These are phyloP conservation scores for Perizoma affinitatum DNA, from an alignment of 2,888 invertebrate species.

Conservation along the genomic window DNA sequence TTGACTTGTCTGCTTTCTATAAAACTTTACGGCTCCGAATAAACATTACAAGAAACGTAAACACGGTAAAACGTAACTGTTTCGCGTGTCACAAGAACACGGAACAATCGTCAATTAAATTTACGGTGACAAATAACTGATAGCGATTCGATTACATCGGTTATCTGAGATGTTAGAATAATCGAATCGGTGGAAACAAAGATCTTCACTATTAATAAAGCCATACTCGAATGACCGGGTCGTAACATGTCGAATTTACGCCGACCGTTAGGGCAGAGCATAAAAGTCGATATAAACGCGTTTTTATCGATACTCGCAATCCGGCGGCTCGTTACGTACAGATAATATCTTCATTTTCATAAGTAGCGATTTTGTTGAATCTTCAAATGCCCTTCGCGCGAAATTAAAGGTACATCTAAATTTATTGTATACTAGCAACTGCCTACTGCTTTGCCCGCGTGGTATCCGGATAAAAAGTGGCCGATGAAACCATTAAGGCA, in stretches of 20 bases:
- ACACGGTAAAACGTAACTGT: conserved; percentile 45
- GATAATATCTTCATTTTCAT: conserved; percentile 76
- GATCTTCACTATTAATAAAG: conserved; percentile 71
- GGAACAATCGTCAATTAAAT: conserved; percentile 52
- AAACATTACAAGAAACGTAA: conserved; percentile 43
- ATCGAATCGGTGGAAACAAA: conserved; percentile 56
- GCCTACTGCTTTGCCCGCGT: no score
- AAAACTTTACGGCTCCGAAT: conserved; percentile 44
- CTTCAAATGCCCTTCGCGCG: conserved; percentile 40
- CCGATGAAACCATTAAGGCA: no score
- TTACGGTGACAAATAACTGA: conserved; percentile 53
- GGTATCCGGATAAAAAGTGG: no score
- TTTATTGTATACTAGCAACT: neutral
- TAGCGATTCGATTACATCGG: conserved; percentile 52
- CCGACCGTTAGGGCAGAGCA: conserved; percentile 60
- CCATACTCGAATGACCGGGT: conserved; percentile 52
- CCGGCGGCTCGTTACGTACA: conserved; percentile 61
- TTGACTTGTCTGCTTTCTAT: conserved; percentile 46
- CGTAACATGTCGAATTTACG: conserved; percentile 70
- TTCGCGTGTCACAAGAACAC: conserved; percentile 39
- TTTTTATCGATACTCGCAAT: conserved; percentile 71
- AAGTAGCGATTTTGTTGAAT: conserved; percentile 40
- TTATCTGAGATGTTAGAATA: conserved; percentile 54
- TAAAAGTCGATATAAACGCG: conserved; percentile 69
- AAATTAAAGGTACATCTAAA: conserved; percentile 52